These are phyloP conservation scores for Drosophila flavopinicola DNA, from an alignment of 2,888 invertebrate genomes.

Conservation along the genomic window DNA sequence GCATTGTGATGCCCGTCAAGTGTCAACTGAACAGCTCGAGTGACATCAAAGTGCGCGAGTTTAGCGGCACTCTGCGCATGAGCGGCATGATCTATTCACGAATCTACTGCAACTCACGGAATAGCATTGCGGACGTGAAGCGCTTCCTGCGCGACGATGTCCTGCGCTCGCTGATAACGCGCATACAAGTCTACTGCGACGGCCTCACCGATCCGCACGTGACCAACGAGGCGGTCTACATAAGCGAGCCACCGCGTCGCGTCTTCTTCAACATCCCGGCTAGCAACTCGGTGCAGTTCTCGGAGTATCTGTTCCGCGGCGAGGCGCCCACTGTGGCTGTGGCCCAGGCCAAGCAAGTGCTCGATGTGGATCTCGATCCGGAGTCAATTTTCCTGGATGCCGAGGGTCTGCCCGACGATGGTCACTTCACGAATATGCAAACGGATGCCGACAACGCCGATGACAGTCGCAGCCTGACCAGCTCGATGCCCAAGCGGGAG, in stretches of 20 bases:
- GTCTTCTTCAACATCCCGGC: conserved; percentile 90
- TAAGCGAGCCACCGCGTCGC: conserved; percentile 95
- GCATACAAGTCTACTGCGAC: conserved; percentile 96
- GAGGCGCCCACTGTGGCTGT: conserved; percentile 93
- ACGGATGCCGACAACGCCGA: conserved; percentile 35
- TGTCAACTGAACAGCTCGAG: conserved; percentile 81
- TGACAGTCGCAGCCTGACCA: conserved; percentile 84
- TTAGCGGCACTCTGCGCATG: conserved; percentile 80
- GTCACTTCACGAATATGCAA: conserved; percentile 47
- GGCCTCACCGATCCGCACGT: conserved; percentile 88
- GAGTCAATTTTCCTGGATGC: conserved; percentile 89
- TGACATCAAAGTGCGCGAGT: conserved; percentile 75
- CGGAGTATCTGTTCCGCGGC: conserved; percentile 96
- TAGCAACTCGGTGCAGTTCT: conserved; percentile 87
- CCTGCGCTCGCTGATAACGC: conserved; percentile 91
- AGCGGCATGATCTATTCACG: conserved; percentile 84
- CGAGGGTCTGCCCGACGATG: conserved; percentile 92
- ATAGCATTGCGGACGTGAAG: conserved; percentile 89
- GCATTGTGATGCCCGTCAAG: conserved; percentile 90
- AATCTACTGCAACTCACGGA: conserved; percentile 92
- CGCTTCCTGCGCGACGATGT: conserved; percentile 92
- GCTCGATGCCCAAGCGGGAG: conserved; percentile 86
- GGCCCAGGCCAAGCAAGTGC: conserved; percentile 91
- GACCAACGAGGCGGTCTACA: conserved; percentile 85
- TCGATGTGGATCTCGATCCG: conserved; percentile 90